phyloP scores from a whole-genome alignment of 2,113 vertebrate genomes.

The Notechis scutatus region DNA sequence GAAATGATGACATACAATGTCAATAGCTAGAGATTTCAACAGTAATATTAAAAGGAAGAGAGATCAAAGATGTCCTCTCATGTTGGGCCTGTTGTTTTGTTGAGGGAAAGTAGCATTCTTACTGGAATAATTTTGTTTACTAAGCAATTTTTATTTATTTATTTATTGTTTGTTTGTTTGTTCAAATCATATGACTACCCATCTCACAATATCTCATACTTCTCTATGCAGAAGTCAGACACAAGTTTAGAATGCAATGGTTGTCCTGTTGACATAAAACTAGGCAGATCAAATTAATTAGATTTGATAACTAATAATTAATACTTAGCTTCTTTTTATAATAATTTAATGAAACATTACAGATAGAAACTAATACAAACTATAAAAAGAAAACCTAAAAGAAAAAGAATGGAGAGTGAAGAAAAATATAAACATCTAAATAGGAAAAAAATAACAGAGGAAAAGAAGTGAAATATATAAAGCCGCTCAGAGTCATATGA shows the following conservation, averaged over 20 bases:
- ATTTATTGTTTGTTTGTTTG: background rate
- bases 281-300: background rate
- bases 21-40: background rate
- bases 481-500: background rate
- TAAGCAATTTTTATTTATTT: background rate
- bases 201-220: background rate
- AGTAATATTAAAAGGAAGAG: background rate
- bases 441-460: background rate
- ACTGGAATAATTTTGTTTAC: background rate
- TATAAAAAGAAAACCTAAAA: background rate
- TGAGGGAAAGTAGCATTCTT: background rate
- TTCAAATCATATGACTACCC: background rate
- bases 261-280: background rate
- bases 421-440: background rate
- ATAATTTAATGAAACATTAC: background rate
- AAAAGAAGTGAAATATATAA: background rate
- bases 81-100: background rate
- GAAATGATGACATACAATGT: background rate
- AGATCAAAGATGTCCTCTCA: background rate
- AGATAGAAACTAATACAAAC: background rate
- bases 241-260: background rate
- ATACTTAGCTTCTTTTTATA: background rate
- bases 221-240: background rate
- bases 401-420: background rate
- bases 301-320: background rate